Conservation (phyloP, 2,113 vertebrate species). For the Hemiscyllium ocellatum region DNA sequence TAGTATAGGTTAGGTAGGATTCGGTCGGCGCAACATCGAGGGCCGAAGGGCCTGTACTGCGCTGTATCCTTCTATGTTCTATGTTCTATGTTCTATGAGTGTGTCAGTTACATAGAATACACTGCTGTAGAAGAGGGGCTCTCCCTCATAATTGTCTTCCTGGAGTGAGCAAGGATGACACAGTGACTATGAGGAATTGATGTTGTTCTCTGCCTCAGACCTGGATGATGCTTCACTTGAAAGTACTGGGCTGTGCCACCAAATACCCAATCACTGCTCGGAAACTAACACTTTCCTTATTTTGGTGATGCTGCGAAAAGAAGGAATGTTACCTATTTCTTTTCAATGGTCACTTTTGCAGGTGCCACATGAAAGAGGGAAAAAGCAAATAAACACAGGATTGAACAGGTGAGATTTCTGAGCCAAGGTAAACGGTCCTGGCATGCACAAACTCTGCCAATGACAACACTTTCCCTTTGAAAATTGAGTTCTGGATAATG, state of each 20-base stretch:
- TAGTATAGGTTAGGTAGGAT: no score
- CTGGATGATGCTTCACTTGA: background rate
- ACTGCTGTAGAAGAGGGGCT: background rate
- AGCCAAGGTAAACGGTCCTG: background rate
- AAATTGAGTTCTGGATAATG: conserved; percentile 6
- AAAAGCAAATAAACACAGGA: background rate
- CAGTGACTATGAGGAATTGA: background rate
- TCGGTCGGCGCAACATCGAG: no score
- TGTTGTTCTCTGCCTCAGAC: background rate
- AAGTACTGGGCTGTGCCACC: background rate
- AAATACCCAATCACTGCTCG: no score
- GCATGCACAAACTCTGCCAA: background rate
- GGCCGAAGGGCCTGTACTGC: no score
- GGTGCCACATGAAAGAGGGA: background rate
- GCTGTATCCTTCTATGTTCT: no score
- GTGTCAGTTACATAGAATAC: background rate
- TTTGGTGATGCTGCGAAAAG: background rate
- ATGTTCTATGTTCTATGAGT: no score
- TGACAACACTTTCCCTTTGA: conserved; percentile 8
- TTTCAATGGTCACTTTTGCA: background rate
- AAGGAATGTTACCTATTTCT: background rate
- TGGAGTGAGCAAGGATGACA: background rate
- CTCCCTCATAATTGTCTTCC: background rate
- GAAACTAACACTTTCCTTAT: background rate
- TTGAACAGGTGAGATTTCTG: background rate